Base-by-base conservation (phyloP, 1,140 invertebrate genomes). In the Ceratoteleas bidentatus region DNA sequence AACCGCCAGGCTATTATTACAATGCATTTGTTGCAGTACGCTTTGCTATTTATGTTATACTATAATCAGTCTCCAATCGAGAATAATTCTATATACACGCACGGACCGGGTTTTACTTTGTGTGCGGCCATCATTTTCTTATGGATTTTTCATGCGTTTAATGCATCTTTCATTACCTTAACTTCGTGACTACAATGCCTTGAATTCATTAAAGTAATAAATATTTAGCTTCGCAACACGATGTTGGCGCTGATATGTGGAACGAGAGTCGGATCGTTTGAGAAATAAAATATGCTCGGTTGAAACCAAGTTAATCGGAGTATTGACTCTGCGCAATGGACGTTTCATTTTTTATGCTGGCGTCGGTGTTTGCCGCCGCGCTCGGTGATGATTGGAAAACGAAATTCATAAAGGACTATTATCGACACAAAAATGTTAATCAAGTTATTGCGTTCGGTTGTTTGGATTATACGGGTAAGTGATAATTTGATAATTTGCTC, bases 351-450 rank as follows among this genome's bases (percentile, higher is more conserved):
- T 43, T 43, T 43, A 43, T 43, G n/a, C 1, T 43, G 40, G n/a
- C n/a, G 1, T 43, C n/a, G 6, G 6, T 43, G 8, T 43, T 43
- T 6, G 9, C 40, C n/a, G 8, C n/a, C 40, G 40, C n/a, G n/a
- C n/a, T 43, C 6, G n/a, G 0, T 14, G 10, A 49, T 13, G 47
- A 49, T 13, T 14, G 11, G 47, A 49, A 14, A 7, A 7, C 47
- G n/a, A 8, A 53, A 24, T 53, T 56, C 24, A n/a, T 53, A n/a
- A 38, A 54, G 32, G 36, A 66, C 24, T 66, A 32, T 66, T 66
- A 40, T 10, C 16, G n/a, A 14, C 4, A 6, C 11, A 69, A 73
- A 40, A 62, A 53, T 45, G 13, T 50, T 32, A 47, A 53, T 38
- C 52, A 58, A 38, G 34, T 40, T 14, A n/a, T 60, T 47, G 32